These are phyloP conservation scores for Xanthia icteritia DNA, from an alignment of 2,888 invertebrate species.

Conservation along the genomic window DNA sequence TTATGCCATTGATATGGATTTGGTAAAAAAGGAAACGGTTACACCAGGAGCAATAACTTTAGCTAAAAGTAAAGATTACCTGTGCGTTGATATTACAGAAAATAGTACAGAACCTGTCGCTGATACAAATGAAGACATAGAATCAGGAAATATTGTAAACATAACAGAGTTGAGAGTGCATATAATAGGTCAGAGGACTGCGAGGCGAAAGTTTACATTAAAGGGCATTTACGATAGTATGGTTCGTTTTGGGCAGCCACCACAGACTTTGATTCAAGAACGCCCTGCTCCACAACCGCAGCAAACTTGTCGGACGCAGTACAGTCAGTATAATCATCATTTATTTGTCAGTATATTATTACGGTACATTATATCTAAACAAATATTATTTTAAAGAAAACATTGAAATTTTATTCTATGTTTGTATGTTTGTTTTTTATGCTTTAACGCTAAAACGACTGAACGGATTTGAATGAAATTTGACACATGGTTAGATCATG, in stretches of 20 bases:
- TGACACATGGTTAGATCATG: too few species aligned
- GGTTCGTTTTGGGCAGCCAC: slow-evolving; percentile 11
- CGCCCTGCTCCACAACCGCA: background rate
- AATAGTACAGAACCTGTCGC: background rate
- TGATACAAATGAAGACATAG: slow-evolving; percentile 15
- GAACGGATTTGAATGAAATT: too few species aligned
- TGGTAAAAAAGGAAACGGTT: slow-evolving; percentile 35
- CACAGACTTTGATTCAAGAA: background rate
- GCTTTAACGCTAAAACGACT: too few species aligned
- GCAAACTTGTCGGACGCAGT: slow-evolving; percentile 5
- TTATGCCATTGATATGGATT: slow-evolving; percentile 35
- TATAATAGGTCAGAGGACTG: background rate
- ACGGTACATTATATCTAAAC: background rate
- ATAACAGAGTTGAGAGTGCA: slow-evolving; percentile 20
- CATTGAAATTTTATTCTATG: too few species aligned
- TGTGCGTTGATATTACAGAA: slow-evolving; percentile 26
- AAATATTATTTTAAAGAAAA: too few species aligned
- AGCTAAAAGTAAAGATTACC: slow-evolving; percentile 22
- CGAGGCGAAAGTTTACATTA: slow-evolving; percentile 11
- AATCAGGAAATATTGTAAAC: background rate
- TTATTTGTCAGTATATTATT: background rate
- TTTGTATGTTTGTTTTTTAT: too few species aligned
- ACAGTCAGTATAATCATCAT: slow-evolving; percentile 25
- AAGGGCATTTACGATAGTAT: slow-evolving; percentile 27
- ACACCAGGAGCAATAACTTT: slow-evolving; percentile 1